Base-by-base conservation (phyloP, 2,888 invertebrate genomes). In the Dryococelus australis region DNA sequence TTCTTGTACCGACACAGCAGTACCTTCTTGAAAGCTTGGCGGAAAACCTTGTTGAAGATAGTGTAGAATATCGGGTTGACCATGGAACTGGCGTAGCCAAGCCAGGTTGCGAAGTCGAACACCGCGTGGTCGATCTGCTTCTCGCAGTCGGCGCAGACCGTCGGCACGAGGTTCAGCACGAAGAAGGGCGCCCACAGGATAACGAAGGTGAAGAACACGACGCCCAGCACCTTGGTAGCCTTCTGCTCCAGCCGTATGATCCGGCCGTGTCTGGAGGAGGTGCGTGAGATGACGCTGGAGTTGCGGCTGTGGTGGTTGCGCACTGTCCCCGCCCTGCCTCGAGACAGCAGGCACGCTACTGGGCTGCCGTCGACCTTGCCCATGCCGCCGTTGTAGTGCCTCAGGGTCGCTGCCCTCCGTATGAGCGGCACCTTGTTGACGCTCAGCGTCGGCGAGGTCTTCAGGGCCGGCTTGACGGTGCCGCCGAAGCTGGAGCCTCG, bases 131-230 rank as follows among this genome's bases (percentile, higher is more conserved):
- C 94, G 86, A 97, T 95, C 87, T 95, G 94, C 79, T 95, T 94
- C 91, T 97, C 97, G 91, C 98, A 98, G 89, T 96, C 95, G 13
- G 95, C 94, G 91, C 98, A 98, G 13, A 98, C 94, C 0, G 96
- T 97, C 24, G 97, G 96, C 89, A 98, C 93, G 91, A 98, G 94
- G 91, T 98, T 98, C 20, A 98, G 94, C 12, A 97, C 96, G 92
- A 98, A 98, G 93, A 98, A 98, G 20, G 98, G 98, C n/a, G 98
- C 97, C 98, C 98, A 98, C 78, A 98, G 94, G 84, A 98, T 96
- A 47, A 98, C 98, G 92, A 98, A 98, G 0, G 98, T 98, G 92
- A 98, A 98, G 93, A 98, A 98, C 1, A 98, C 98, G 0, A 98
- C 97, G 5, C 98, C 98, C 28, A 98, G 93, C 8, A 98, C 99